Evolutionary conservation across 2,888 invertebrate species (phyloP), one percentile per base, ranked within the genome.

Genomic region (Tromatobia lineatoria): DNA sequence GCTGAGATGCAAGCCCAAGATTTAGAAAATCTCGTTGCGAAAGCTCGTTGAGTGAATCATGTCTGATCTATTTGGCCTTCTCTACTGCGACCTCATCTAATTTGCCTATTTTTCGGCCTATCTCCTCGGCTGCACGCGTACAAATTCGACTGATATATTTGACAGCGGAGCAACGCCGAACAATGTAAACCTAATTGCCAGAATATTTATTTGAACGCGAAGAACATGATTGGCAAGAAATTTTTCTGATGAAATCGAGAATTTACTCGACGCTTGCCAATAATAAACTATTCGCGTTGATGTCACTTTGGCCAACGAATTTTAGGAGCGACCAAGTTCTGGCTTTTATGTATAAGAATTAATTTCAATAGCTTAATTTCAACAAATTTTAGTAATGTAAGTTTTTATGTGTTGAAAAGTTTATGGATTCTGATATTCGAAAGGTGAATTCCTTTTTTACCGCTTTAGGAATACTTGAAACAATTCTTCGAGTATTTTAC

Each of bases 181-280:
- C 52, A 54, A 70, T 70, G 52, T 38, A 23, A 70, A 25, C 34
- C 8, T 15, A 13, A 23, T 54, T 54, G 52, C 54, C 38, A 54
- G 18, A 34, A 38, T 70, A 70, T 70, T 70, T 70, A 70, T 70
- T 54, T 11, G 11, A 34, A 6, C 54, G 23, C 15, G 54, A 54
- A 54, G 54, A 23, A 10, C 54, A 23, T 18, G 18, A 52, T 18
- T 8, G 20, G 52, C 52, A 10, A 6, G 4, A 7, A 52, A 52
- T 52, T 18, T 25, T 52, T 18, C 11, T 2, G 71, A 20, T 54
- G 54, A 70, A 29, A 71, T 54, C 57, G 57, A 57, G 7, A 57
- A 25, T 57, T 57, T 15, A 59, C 45, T 23, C n/a, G 45, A 11
- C 25, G 42, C 45, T 45, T 73, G 71, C 57, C 71, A 73, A 73